Evolutionary conservation across 2,888 invertebrate genomes (phyloP).

Genomic region (Diarsia brunnea): DNA sequence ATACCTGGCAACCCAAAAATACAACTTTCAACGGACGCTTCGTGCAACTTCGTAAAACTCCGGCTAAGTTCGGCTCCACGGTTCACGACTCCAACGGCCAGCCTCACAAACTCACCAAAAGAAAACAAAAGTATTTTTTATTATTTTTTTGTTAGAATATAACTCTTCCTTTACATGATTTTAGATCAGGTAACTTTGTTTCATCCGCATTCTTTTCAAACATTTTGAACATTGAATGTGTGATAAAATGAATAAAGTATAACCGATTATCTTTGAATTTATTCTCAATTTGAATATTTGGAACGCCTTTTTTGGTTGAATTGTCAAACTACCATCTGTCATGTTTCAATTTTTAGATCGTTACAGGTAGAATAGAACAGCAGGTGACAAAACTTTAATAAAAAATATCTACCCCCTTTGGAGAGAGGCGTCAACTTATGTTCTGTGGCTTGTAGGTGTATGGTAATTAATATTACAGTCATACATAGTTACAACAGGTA

Average conservation of each 20-base stretch:
- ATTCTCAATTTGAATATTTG: slow-evolving; percentile 21
- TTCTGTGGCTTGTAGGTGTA: not conserved
- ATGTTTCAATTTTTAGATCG: slow-evolving; percentile 9
- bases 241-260: slow-evolving; percentile 20
- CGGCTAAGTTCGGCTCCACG: slow-evolving; percentile 67
- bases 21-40: slow-evolving; percentile 78
- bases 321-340: not conserved
- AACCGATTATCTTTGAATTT: not conserved
- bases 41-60: slow-evolving; percentile 63
- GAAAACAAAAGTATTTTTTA: slow-evolving; percentile 73
- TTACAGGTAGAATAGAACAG: not conserved
- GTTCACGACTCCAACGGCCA: slow-evolving; percentile 75
- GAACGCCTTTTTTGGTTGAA: slow-evolving; percentile 11
- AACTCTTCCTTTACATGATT: slow-evolving; percentile 55
- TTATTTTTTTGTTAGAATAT: slow-evolving; percentile 59
- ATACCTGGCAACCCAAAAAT: slow-evolving; percentile 69
- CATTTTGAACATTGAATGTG: slow-evolving; percentile 25
- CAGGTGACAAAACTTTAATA: slow-evolving; percentile 16
- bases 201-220: slow-evolving; percentile 45
- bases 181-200: slow-evolving; percentile 59
- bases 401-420: slow-evolving; percentile 5
- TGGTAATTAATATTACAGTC: not conserved
- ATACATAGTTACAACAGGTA: not conserved
- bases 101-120: slow-evolving; percentile 57
- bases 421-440: slow-evolving; percentile 2